These are phyloP conservation scores for Sphecodes monilicornis DNA, from an alignment of 2,888 invertebrate species.

Conservation along the genomic window DNA sequence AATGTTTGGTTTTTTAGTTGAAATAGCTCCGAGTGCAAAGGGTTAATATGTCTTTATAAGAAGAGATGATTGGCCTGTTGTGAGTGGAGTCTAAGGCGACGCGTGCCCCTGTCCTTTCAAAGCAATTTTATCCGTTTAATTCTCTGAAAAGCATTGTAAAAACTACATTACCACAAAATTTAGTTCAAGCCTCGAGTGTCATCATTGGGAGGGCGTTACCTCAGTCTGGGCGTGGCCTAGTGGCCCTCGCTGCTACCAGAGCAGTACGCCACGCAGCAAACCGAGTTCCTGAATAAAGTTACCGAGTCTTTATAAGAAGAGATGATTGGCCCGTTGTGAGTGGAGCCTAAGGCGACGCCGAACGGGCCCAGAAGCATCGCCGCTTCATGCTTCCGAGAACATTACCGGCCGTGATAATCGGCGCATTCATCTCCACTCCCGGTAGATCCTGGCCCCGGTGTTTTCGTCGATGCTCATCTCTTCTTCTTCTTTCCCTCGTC, in stretches of 20 bases:
- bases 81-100: constrained; percentile 69
- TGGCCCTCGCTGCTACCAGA: background rate
- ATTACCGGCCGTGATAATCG: constrained; percentile 72
- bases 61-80: constrained; percentile 58
- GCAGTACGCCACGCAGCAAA: background rate
- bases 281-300: background rate
- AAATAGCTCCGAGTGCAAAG: too few relatives aligned
- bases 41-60: too few relatives aligned
- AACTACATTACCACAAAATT: background rate
- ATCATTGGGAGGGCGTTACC: background rate
- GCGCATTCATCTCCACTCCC: constrained; percentile 69
- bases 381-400: constrained; percentile 74
- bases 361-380: constrained; percentile 70
- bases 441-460: constrained; percentile 62
- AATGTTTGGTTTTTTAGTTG: too few relatives aligned
- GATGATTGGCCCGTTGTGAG: constrained; percentile 64
- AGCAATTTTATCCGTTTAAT: too few relatives aligned
- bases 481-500: constrained; percentile 18
- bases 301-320: background rate
- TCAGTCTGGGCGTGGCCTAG: background rate
- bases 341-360: constrained; percentile 68
- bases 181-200: background rate
- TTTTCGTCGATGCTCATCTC: constrained; percentile 68
- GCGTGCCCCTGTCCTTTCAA: too few relatives aligned
- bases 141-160: too few relatives aligned